Base-by-base conservation (phyloP, 2,797 vertebrate species). In the Chelon labrosus region DNA sequence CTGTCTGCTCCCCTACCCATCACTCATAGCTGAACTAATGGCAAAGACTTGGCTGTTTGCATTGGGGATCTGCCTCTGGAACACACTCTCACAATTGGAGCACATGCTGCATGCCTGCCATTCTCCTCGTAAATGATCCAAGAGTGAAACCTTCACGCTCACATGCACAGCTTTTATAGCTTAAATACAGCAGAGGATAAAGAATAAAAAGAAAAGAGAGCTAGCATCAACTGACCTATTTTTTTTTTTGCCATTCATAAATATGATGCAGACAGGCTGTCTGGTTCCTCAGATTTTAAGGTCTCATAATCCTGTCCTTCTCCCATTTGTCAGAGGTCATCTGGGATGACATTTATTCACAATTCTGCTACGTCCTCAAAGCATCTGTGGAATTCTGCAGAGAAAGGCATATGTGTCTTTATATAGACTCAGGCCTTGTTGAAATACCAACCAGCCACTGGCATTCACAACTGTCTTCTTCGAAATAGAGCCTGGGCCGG, bases 401-500 rank as follows among this genome's bases (percentile, higher is more conserved):
- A 88, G 85, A 85, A 87, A 88, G 78, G 76, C 84, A 78, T 68
- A 76, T 19, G 76, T 66, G 60, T 83, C 83, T 88, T 88, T 91
- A 86, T 91, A 73, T 91, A 90, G 90, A 86, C 77, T 47, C 25
- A 0, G 41, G 79, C 56, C 82, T 75, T 76, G 85, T 70, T 70
- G 65, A 83, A 90, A 92, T 90, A 85, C 89, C 86, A 84, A 79
- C 63, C 69, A 70, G 83, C 76, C 81, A 51, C 20, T 82, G 85
- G 88, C 87, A 92, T 91, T 82, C 82, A 77, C 90, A 93, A 89
- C 88, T 92, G 92, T 85, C 84, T 31, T 65, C 71, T 86, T 89
- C 41, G 83, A 92, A 94, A 93, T 93, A 93, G 87, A 89, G 84
- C 66, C 22, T 46, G 3, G 73, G 67, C 61, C 10, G 71, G 50